Percentiles rank a stretch among this genome's conserved stretches.
Conservation (phyloP, 2,888 invertebrate genomes). For the Venusia cambrica region DNA sequence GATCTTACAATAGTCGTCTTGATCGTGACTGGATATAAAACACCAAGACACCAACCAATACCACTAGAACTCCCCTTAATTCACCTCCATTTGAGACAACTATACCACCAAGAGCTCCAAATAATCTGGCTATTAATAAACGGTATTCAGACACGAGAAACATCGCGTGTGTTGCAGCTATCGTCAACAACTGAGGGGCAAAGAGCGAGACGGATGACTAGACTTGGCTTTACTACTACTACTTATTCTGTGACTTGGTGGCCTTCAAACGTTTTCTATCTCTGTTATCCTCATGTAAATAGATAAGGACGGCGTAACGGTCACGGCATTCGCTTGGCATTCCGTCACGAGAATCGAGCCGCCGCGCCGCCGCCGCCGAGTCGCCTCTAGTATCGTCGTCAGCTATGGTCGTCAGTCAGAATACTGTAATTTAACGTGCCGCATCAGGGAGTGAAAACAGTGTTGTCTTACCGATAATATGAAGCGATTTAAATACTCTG, state of each 20-base stretch:
- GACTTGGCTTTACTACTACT: too few species aligned
- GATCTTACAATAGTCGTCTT: too few species aligned
- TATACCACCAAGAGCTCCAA: conserved; percentile 29
- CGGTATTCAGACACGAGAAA: conserved; percentile 10
- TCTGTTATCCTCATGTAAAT: conserved; percentile 28
- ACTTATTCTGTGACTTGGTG: too few species aligned
- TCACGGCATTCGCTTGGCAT: too few species aligned
- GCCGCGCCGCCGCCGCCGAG: conserved; percentile 41
- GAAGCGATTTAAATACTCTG: conserved; percentile 63
- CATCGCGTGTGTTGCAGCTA: conserved; percentile 1
- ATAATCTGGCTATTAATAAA: conserved; percentile 30
- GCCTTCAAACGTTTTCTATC: conserved; percentile 44
- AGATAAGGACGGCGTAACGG: conserved; percentile 37
- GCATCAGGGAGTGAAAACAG: conserved; percentile 48
- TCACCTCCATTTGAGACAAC: neutral
- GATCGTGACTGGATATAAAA: too few species aligned
- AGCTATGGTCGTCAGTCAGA: too few species aligned
- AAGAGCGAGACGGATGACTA: conserved; percentile 31
- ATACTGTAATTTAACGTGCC: too few species aligned
- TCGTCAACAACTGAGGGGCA: conserved; percentile 3
- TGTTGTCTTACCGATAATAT: conserved; percentile 41
- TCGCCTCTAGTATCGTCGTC: too few species aligned
- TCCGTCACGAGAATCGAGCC: conserved; percentile 54
- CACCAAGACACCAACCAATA: too few species aligned
- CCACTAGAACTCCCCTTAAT: conserved; percentile 2